Evolutionary conservation across 2,113 vertebrate species (phyloP), one percentile per base, ranked within the genome.

Genomic region (Xyliphius kryptos): DNA sequence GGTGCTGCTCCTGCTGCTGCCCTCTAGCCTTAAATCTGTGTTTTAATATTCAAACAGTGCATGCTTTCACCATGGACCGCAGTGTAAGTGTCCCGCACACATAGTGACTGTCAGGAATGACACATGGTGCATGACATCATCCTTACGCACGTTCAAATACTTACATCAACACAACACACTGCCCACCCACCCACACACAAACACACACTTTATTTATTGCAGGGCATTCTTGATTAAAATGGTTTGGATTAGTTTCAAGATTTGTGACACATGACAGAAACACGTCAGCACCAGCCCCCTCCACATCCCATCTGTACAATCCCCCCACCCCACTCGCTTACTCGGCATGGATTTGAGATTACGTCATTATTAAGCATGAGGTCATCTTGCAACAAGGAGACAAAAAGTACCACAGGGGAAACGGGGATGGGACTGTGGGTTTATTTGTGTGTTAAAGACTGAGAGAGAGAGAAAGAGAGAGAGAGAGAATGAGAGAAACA

Each of bases 311-410:
- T 32, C 26, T 32, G 26, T 32, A 32, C 26, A 5, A 32, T 32
- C 64, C 75, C 69, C 38, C 55, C 8, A 43, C 66, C 20, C 43
- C 36, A 61, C 59, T 19, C 51, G 59, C 80, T 79, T 79, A 79
- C 76, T 79, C 73, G 74, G 73, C 74, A 73, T 72, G 74, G 67
- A 76, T 69, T 21, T 54, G 65, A 67, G 76, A 79, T 83, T 88
- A 79, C 83, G 83, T 86, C 85, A 88, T 80, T 74, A 77, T 44
- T 71, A 64, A 72, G 75, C 74, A 86, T 87, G 86, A 88, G 80
- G 83, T 86, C 85, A 87, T 85, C 69, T 78, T 83, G 77, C 77
- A 83, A 52, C 47, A 65, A 46, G 54, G 1, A 32, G 26, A 32
- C 26, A 32, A 32, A 32, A 32, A 32, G 26, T 32, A 32, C 26